Evolutionary conservation across 2,113 vertebrate species (phyloP).

Genomic region (Thunnus maccoyii): DNA sequence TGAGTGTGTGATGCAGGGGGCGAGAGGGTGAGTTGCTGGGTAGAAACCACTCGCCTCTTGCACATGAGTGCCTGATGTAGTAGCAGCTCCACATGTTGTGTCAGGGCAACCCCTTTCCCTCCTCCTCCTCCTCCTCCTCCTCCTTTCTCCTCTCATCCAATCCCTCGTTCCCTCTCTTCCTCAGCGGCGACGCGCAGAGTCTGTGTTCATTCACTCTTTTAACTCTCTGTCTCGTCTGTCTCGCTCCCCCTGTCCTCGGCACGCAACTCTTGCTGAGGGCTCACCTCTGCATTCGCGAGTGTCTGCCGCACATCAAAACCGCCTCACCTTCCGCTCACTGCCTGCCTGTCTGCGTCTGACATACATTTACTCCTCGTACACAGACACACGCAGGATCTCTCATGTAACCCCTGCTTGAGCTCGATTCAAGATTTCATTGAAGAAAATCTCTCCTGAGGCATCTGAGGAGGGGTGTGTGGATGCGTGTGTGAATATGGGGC

Average conservation of each 20-base stretch:
- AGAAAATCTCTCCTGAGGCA: constrained; percentile 54
- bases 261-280: constrained; percentile 32
- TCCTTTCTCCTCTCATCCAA: neutral
- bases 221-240: constrained; percentile 41
- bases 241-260: constrained; percentile 1
- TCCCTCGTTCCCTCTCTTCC: constrained; percentile 11
- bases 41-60: constrained; percentile 70
- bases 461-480: neutral
- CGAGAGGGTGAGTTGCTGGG: constrained; percentile 76
- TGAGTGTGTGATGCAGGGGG: constrained; percentile 32
- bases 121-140: neutral
- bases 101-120: constrained; percentile 45
- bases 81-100: constrained; percentile 60
- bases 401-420: constrained; percentile 53
- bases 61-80: constrained; percentile 64
- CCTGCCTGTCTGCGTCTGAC: constrained; percentile 54
- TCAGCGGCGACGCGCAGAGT: constrained; percentile 18
- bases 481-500: constrained; percentile 34
- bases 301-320: constrained; percentile 58
- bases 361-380: constrained; percentile 31
- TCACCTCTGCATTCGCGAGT: constrained; percentile 35
- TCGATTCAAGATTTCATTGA: constrained; percentile 46
- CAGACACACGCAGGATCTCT: constrained; percentile 47
- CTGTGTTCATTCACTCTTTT: constrained; percentile 61
- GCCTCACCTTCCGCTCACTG: constrained; percentile 8